Percentiles rank a stretch among this genome's conserved stretches.
phyloP scores from a whole-genome alignment of 1,140 invertebrate species.

The Brachionus sp. region DNA sequence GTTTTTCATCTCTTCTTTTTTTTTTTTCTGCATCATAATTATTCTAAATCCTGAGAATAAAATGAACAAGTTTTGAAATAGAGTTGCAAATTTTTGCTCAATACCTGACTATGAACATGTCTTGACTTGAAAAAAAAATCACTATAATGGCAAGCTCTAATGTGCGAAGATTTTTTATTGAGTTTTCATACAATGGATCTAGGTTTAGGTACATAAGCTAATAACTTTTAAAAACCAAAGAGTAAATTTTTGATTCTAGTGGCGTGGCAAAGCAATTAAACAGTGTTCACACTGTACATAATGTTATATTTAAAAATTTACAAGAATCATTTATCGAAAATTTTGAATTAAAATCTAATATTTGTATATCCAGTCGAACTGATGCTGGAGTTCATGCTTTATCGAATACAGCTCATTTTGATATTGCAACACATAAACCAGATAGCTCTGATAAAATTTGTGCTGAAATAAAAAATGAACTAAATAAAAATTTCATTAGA shows the following conservation, averaged over 20 bases:
- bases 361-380: conserved; percentile 41
- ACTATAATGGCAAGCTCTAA: not conserved
- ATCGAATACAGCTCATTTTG: conserved; percentile 38
- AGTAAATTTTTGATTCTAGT: not conserved
- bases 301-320: conserved; percentile 22
- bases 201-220: not conserved
- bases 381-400: conserved; percentile 45
- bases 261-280: conserved; percentile 40
- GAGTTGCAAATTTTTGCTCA: not conserved
- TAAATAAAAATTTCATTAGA: conserved; percentile 28
- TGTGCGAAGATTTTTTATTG: conserved; percentile 30
- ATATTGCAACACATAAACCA: not conserved
- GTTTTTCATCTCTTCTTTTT: not conserved
- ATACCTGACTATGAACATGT: conserved; percentile 1
- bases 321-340: not conserved
- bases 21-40: not conserved
- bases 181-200: conserved; percentile 37
- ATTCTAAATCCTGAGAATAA: conserved; percentile 7
- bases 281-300: conserved; percentile 13
- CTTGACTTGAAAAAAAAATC: not conserved
- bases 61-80: not conserved
- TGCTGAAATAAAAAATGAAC: not conserved
- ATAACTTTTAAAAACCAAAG: not conserved
- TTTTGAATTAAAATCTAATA: not conserved
- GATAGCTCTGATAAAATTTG: not conserved